A percentile compares a stretch with the other conserved stretches of the same genome.
Conservation (phyloP, 2,888 invertebrate genomes). For the Eilema griseolum region DNA sequence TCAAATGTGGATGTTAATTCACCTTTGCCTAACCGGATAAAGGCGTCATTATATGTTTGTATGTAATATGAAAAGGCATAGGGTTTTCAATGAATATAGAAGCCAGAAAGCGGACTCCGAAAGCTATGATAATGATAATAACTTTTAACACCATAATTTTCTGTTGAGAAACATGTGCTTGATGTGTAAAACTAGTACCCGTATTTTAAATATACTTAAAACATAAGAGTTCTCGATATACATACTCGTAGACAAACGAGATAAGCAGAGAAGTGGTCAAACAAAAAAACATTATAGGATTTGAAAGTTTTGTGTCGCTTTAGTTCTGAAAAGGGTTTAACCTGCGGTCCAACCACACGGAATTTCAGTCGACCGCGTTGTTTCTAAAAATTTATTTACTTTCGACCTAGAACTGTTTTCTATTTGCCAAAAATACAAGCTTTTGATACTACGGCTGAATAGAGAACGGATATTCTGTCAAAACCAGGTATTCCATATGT, state of each 20-base stretch:
- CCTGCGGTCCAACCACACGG: slow-evolving; percentile 1
- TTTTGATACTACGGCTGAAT: not conserved
- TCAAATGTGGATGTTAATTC: too few species aligned
- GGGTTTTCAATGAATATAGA: too few species aligned
- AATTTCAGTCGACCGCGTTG: not conserved
- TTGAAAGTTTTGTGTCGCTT: not conserved
- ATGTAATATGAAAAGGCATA: too few species aligned
- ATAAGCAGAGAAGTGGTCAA: not conserved
- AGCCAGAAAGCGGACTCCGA: not conserved
- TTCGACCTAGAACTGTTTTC: not conserved
- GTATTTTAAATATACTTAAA: not conserved
- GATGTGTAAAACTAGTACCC: not conserved
- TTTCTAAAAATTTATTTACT: slow-evolving; percentile 1
- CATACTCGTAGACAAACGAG: not conserved
- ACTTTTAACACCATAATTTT: too few species aligned
- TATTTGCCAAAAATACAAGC: slow-evolving; percentile 4
- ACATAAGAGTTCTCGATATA: not conserved
- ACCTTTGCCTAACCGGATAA: too few species aligned
- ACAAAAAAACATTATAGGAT: not conserved
- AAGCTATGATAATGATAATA: too few species aligned
- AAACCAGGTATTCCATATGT: not conserved
- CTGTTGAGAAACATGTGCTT: too few species aligned
- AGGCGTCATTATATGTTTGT: too few species aligned
- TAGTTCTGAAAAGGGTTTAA: not conserved
- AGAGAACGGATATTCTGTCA: not conserved